Evolutionary conservation across 2,113 vertebrate species (phyloP).

Genomic region (Notarius lentiginosus): DNA sequence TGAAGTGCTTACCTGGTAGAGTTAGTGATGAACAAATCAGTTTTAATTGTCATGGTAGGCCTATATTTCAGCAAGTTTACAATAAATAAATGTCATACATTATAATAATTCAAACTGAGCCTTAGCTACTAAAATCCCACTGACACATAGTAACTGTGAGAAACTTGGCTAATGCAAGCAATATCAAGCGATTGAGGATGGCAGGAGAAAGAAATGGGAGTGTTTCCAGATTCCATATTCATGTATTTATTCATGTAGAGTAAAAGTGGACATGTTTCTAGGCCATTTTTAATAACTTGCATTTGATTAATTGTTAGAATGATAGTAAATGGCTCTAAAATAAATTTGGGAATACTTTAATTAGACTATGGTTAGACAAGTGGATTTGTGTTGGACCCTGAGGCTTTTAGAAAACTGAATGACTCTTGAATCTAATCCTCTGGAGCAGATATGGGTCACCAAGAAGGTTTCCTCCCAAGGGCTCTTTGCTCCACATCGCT

Average conservation of each 20-base stretch:
- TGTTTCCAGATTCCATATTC: background rate
- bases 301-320: background rate
- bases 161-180: background rate
- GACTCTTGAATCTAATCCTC: conserved; percentile 49
- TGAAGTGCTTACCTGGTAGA: background rate
- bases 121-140: background rate
- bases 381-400: background rate
- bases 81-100: background rate
- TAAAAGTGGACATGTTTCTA: background rate
- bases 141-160: background rate
- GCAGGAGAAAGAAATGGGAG: background rate
- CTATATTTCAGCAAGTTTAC: background rate
- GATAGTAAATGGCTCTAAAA: background rate
- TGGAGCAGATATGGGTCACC: conserved; percentile 53
- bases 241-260: background rate
- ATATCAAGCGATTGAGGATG: background rate
- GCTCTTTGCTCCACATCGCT: conserved; percentile 25
- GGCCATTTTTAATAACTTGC: background rate
- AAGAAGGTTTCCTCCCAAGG: conserved; percentile 46
- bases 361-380: background rate
- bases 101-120: background rate
- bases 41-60: background rate
- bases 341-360: too few species aligned
- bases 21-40: background rate
- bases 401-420: conserved; percentile 35